phyloP scores from a whole-genome alignment of 2,113 vertebrate species.

The Forbesichthys papilliferus region DNA sequence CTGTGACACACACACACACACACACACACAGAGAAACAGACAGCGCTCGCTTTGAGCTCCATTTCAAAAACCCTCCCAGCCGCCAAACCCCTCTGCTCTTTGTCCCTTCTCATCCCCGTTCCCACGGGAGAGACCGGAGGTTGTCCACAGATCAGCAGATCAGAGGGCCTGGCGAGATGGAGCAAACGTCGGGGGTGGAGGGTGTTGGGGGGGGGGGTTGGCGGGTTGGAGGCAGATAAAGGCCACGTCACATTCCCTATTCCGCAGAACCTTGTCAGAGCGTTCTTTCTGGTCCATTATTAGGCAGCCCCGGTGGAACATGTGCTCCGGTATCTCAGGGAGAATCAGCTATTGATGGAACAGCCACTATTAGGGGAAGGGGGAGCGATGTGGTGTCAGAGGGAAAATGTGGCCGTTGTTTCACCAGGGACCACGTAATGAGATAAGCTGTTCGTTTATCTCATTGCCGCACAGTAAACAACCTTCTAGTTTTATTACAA shows the following conservation, averaged over 20 bases:
- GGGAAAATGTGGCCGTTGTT: not conserved
- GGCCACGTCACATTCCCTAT: not conserved
- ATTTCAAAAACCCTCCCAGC: slow-evolving; percentile 28
- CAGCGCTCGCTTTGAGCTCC: slow-evolving; percentile 48
- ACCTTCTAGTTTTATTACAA: not conserved
- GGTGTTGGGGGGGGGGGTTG: too few species aligned
- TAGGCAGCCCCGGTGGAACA: slow-evolving; percentile 24
- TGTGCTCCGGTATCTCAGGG: slow-evolving; percentile 1
- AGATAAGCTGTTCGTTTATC: not conserved
- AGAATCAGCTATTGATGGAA: not conserved
- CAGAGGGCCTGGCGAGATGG: slow-evolving; percentile 31
- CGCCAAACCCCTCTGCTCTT: slow-evolving; percentile 27
- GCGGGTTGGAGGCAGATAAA: slow-evolving; percentile 22
- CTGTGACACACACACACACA: slow-evolving; percentile 58
- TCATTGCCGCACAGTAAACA: slow-evolving; percentile 4
- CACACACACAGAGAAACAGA: slow-evolving; percentile 38
- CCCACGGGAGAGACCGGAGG: slow-evolving; percentile 21
- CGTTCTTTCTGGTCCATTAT: slow-evolving; percentile 15
- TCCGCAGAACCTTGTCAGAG: slow-evolving; percentile 19
- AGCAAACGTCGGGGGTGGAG: slow-evolving; percentile 20
- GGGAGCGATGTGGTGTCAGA: not conserved
- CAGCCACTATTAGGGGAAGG: slow-evolving; percentile 1
- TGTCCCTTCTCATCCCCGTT: slow-evolving; percentile 40
- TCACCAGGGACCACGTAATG: slow-evolving; percentile 1
- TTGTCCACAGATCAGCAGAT: slow-evolving; percentile 24